Conservation (phyloP, 2,888 invertebrate species). For the Leptopilina syphax region DNA sequence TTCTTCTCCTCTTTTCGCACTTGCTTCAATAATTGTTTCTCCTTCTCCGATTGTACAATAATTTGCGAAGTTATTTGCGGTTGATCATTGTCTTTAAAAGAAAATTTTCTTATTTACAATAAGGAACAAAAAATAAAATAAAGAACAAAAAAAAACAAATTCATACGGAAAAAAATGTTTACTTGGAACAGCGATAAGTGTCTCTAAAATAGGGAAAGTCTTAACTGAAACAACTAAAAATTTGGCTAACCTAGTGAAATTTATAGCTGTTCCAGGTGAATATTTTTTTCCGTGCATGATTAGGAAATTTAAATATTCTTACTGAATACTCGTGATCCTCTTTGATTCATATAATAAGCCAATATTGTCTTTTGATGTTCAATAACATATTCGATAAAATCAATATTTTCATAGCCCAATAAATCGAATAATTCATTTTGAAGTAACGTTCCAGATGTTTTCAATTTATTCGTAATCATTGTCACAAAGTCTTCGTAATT, state of each 20-base stretch:
- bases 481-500: slow-evolving; percentile 81
- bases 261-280: too few relatives aligned
- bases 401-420: slow-evolving; percentile 86
- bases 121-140: slow-evolving; percentile 6
- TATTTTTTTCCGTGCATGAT: too few relatives aligned
- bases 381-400: slow-evolving; percentile 70
- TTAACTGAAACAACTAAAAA: too few relatives aligned
- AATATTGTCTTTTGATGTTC: slow-evolving; percentile 65
- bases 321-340: slow-evolving; percentile 77
- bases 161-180: too few relatives aligned
- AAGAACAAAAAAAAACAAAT: not conserved
- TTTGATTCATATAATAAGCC: slow-evolving; percentile 56
- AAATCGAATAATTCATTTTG: slow-evolving; percentile 93
- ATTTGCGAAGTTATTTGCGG: slow-evolving; percentile 89
- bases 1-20: slow-evolving; percentile 92
- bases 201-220: too few relatives aligned
- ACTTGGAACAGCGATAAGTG: too few relatives aligned
- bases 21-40: slow-evolving; percentile 86
- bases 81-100: slow-evolving; percentile 70
- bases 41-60: slow-evolving; percentile 89
- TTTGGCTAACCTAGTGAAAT: too few relatives aligned
- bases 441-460: slow-evolving; percentile 79
- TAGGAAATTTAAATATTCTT: slow-evolving; percentile 77
- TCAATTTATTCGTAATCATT: slow-evolving; percentile 81
- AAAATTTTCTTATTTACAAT: not conserved